Percentiles rank a stretch among this genome's conserved stretches.
These are phyloP conservation scores for Arrhamphus sclerolepis DNA, from an alignment of 2,797 vertebrate species.

Conservation along the genomic window DNA sequence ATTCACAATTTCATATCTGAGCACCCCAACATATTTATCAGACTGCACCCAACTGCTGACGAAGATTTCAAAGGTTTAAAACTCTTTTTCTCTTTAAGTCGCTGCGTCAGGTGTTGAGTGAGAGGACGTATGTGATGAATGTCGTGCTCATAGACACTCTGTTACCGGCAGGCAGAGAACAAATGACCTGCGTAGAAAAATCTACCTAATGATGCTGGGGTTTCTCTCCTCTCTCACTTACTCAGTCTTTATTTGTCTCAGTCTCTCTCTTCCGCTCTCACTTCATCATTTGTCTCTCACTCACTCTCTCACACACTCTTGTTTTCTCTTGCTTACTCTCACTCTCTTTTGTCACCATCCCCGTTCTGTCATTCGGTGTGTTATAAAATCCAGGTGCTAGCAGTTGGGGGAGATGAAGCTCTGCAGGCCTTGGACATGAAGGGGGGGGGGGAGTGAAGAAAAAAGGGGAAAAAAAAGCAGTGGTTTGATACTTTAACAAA, in stretches of 20 bases:
- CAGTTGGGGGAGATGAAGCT: constrained; percentile 56
- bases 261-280: constrained; percentile 50
- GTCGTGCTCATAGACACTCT: constrained; percentile 39
- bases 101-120: constrained; percentile 52
- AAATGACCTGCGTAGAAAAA: constrained; percentile 64
- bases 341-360: constrained; percentile 63
- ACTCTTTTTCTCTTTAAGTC: constrained; percentile 14
- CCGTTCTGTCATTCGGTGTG: constrained; percentile 48
- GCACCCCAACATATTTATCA: constrained; percentile 12
- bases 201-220: constrained; percentile 63
- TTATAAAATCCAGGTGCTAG: constrained; percentile 77
- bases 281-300: constrained; percentile 59
- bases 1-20: constrained; percentile 7
- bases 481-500: constrained; percentile 47
- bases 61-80: constrained; percentile 8
- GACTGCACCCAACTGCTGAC: constrained; percentile 23
- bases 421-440: constrained; percentile 12
- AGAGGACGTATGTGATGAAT: constrained; percentile 43
- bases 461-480: constrained; percentile 22
- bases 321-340: constrained; percentile 27
- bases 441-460: constrained; percentile 12
- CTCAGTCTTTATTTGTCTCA: constrained; percentile 58
- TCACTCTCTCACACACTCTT: constrained; percentile 40
- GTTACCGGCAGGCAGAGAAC: constrained; percentile 53
- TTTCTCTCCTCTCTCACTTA: constrained; percentile 65